phyloP scores from a whole-genome alignment of 2,888 invertebrate species.

The Portevinia maculata region DNA sequence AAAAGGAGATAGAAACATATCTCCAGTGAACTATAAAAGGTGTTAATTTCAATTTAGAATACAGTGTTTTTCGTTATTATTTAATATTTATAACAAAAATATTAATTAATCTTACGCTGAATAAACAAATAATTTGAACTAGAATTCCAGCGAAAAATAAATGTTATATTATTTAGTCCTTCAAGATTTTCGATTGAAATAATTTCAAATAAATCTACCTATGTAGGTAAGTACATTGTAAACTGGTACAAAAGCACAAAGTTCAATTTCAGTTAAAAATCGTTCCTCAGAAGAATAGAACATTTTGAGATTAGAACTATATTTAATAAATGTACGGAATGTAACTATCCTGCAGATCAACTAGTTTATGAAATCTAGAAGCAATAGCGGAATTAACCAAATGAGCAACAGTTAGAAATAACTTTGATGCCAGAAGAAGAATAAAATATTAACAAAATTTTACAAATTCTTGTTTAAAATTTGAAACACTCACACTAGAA shows the following conservation, averaged over 20 bases:
- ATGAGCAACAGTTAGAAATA: conserved; percentile 2
- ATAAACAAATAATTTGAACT: conserved; percentile 44
- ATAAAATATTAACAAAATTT: conserved; percentile 1
- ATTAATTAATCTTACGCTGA: conserved; percentile 1
- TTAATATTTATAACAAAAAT: conserved; percentile 6
- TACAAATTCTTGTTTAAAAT: conserved; percentile 7
- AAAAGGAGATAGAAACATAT: conserved; percentile 41
- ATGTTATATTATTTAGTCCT: conserved; percentile 17
- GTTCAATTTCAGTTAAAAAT: conserved; percentile 14
- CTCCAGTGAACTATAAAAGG: conserved; percentile 54
- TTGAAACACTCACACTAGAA: conserved; percentile 5
- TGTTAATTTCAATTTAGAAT: conserved; percentile 38
- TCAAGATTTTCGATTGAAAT: not conserved
- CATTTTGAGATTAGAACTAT: conserved; percentile 16
- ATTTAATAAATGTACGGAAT: conserved; percentile 10
- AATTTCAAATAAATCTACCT: conserved; percentile 26
- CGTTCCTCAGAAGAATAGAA: conserved; percentile 16
- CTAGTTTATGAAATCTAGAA: conserved; percentile 13
- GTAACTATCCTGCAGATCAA: conserved; percentile 7
- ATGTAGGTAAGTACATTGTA: conserved; percentile 1
- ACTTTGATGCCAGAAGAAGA: conserved; percentile 5
- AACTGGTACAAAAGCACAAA: conserved; percentile 29
- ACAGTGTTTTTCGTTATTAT: conserved; percentile 31
- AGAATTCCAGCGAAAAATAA: conserved; percentile 60
- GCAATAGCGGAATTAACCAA: conserved; percentile 8